Evolutionary conservation across 2,797 vertebrate species (phyloP).

Genomic region (Danio albolineatus): DNA sequence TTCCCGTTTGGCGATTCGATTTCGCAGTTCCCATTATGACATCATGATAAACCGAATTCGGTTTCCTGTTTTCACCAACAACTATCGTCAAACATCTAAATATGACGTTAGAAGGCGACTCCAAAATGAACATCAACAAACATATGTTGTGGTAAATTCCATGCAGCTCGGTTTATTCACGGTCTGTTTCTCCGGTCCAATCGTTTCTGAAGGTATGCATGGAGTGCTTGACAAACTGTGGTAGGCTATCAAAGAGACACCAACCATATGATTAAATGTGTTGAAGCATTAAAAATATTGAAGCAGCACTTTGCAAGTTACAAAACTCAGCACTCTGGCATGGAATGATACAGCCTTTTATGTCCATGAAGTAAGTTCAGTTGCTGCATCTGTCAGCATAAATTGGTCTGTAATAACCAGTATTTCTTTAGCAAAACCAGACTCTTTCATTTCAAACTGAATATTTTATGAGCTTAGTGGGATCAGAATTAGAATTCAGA

Average conservation of each 20-base stretch:
- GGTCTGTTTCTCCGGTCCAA: neutral
- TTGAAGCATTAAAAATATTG: slow-evolving; percentile 64
- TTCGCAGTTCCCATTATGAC: neutral
- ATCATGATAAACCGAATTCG: neutral
- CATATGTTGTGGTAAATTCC: neutral
- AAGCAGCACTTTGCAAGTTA: slow-evolving; percentile 50
- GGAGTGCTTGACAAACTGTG: slow-evolving; percentile 34
- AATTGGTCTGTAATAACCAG: slow-evolving; percentile 31
- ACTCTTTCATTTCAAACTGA: slow-evolving; percentile 42
- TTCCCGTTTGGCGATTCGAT: neutral
- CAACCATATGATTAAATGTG: slow-evolving; percentile 60
- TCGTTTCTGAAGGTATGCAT: slow-evolving; percentile 6
- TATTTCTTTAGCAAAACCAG: slow-evolving; percentile 22
- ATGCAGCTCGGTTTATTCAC: neutral
- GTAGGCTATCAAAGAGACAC: slow-evolving; percentile 32
- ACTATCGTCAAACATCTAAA: too few species aligned
- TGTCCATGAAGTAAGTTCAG: slow-evolving; percentile 33
- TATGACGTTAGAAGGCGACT: neutral
- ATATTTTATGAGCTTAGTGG: slow-evolving; percentile 51
- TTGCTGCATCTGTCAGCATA: slow-evolving; percentile 46
- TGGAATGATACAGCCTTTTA: slow-evolving; percentile 48
- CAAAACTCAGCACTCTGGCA: slow-evolving; percentile 50
- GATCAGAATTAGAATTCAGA: slow-evolving; percentile 13
- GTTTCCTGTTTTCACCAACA: too few species aligned
- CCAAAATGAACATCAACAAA: neutral